Evolutionary conservation across 2,113 vertebrate species (phyloP).

Genomic region (Bufo bufo): DNA sequence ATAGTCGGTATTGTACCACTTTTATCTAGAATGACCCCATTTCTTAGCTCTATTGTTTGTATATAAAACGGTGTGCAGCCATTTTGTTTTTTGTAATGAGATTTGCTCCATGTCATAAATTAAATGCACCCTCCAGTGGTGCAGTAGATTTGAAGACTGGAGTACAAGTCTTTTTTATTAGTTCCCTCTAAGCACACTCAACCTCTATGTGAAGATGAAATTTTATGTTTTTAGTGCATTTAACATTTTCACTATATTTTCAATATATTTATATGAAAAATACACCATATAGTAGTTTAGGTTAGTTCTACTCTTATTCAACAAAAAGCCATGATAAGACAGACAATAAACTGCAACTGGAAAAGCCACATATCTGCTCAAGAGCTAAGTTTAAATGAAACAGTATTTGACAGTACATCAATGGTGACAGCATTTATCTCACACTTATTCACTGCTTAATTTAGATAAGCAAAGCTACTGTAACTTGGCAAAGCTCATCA

Average conservation of each 20-base stretch:
- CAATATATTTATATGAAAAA: not conserved
- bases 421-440: slow-evolving; percentile 22
- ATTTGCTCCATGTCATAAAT: no score
- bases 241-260: not conserved
- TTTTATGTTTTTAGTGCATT: not conserved
- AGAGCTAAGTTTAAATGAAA: slow-evolving; percentile 12
- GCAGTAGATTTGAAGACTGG: no score
- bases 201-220: no score
- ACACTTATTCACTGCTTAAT: not conserved
- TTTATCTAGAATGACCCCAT: no score
- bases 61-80: no score
- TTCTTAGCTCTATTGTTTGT: no score
- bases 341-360: not conserved
- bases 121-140: no score
- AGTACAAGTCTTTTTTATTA: no score
- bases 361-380: slow-evolving; percentile 1
- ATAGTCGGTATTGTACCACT: no score
- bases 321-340: not conserved
- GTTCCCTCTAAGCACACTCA: no score
- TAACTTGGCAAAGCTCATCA: not conserved
- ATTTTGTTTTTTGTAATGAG: no score
- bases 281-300: not conserved
- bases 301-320: not conserved
- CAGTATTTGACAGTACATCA: slow-evolving; percentile 34
- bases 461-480: not conserved